Evolutionary conservation across 2,888 invertebrate genomes (phyloP).

Genomic region (Galerucella calmariensis): DNA sequence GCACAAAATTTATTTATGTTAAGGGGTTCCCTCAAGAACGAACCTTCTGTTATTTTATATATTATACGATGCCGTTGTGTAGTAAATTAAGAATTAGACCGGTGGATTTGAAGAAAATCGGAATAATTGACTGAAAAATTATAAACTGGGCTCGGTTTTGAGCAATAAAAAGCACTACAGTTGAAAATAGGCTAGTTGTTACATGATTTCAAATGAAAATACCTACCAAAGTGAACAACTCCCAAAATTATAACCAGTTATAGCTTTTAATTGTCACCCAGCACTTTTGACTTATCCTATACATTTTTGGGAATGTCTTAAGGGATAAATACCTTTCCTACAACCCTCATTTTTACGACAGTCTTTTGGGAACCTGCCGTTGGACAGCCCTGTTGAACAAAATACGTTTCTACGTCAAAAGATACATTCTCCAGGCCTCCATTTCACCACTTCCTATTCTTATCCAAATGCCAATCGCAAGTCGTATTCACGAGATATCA

Average conservation of each 20-base stretch:
- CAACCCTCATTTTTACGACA: no score
- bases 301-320: no score
- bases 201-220: no score
- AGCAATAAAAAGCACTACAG: no score
- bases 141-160: neutral
- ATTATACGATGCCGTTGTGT: neutral
- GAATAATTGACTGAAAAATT: neutral
- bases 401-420: neutral
- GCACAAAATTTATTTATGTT: conserved; percentile 13
- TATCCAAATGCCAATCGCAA: conserved; percentile 33
- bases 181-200: no score
- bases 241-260: no score
- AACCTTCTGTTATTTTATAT: neutral
- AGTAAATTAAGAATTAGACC: neutral
- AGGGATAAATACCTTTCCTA: no score
- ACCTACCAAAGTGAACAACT: no score
- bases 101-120: neutral
- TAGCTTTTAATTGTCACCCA: no score
- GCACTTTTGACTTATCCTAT: no score
- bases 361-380: no score
- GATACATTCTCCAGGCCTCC: neutral
- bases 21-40: neutral
- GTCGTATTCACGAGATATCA: conserved; percentile 33
- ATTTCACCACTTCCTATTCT: conserved; percentile 24
- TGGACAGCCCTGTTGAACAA: neutral